Evolutionary conservation across 2,888 invertebrate species (phyloP).

Genomic region (Philaethria dido): DNA sequence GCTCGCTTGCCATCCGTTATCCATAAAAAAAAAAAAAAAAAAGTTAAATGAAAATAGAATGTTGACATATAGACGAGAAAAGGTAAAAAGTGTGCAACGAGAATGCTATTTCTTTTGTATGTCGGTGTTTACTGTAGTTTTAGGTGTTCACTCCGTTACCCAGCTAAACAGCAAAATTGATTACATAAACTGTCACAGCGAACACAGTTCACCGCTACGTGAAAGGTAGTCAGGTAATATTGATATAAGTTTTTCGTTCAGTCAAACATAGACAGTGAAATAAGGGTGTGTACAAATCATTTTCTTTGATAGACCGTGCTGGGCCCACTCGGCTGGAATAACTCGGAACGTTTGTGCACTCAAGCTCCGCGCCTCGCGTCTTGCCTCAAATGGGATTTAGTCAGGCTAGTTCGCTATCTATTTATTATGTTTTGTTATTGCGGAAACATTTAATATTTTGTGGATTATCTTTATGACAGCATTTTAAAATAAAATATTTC

Average conservation of each 20-base stretch:
- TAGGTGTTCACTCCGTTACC: slow-evolving; percentile 18
- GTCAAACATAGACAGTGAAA: slow-evolving; percentile 51
- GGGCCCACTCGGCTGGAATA: slow-evolving; percentile 66
- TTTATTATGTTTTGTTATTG: slow-evolving; percentile 53
- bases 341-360: slow-evolving; percentile 65
- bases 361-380: slow-evolving; percentile 50
- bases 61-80: neutral
- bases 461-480: slow-evolving; percentile 4
- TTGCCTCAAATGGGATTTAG: slow-evolving; percentile 69
- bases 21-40: too few species aligned
- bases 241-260: slow-evolving; percentile 49
- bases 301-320: slow-evolving; percentile 66
- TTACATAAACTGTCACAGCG: slow-evolving; percentile 27
- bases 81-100: neutral
- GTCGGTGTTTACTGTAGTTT: slow-evolving; percentile 18
- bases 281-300: slow-evolving; percentile 69
- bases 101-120: neutral
- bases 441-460: slow-evolving; percentile 17
- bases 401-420: slow-evolving; percentile 60
- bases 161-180: slow-evolving; percentile 26
- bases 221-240: slow-evolving; percentile 40
- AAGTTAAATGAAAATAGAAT: neutral
- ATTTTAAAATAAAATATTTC: neutral
- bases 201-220: slow-evolving; percentile 24
- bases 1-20: too few species aligned